Evolutionary conservation across 2,797 vertebrate species (phyloP), one percentile per base, ranked within the genome.

Genomic region (Acrossocheilus fasciatus): DNA sequence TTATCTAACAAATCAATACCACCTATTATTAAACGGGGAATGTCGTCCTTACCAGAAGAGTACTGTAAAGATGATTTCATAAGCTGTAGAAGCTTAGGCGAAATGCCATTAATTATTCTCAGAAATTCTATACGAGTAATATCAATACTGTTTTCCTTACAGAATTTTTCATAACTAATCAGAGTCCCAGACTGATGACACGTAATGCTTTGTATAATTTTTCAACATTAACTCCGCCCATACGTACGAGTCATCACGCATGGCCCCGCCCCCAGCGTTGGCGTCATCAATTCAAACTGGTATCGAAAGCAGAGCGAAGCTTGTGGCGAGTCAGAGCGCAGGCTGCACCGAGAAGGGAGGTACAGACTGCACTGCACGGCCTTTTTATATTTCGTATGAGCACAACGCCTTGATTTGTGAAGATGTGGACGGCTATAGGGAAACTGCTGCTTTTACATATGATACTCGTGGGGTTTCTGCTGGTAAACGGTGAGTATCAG

Each of bases 391-490:
- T 88, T 89, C 88, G 87, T 87, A 92, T 89, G 93, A 91, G 87
- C 92, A 83, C 89, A 88, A 83, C 85, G 88, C 81, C 86, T 52
- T 86, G 62, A 92, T 92, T 93, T 90, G 90, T 93, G 92, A 96
- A 92, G 91, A 96, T 96, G 96, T 94, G 95, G 95, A 92, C 93
- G 36, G 91, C 94, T 88, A 88, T 94, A 87, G 92, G 94, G 36
- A 95, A 94, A 91, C 93, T 96, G 10, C 87, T 96, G 91, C 92
- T 96, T 3, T 89, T 96, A 47, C 94, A 95, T 92, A 87, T 95
- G 91, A 89, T 96, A 64, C 92, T 96, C 83, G 82, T 91, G 93
- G 94, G 95, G 93, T 90, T 95, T 87, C 92, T 91, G 10, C 83
- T 88, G 90, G 91, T 90, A 23, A 88, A 92, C 94, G 96, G 96